A percentile compares a stretch with the other conserved stretches of the same genome.
Evolutionary conservation across 2,113 vertebrate species (phyloP).

Genomic region (Leptosomus discolor): DNA sequence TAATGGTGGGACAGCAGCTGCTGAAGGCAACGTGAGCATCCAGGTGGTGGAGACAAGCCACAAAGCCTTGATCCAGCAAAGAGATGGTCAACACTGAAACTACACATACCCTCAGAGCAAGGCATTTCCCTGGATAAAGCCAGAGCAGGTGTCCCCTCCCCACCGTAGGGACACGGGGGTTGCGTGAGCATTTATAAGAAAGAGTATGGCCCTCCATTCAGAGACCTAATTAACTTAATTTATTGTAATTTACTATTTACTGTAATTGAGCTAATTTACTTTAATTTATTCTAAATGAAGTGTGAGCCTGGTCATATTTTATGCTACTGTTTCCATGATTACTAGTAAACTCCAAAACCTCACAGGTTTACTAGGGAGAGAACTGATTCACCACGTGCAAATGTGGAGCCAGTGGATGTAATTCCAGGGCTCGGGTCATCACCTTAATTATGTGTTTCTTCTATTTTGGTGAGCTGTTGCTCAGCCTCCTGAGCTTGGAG

Average conservation of each 20-base stretch:
- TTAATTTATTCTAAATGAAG: background rate
- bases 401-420: background rate
- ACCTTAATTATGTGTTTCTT: background rate
- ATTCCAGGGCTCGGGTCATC: background rate
- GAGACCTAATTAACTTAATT: background rate
- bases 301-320: background rate
- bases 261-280: background rate
- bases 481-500: background rate
- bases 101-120: accelerated
- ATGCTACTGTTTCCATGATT: background rate
- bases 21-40: background rate
- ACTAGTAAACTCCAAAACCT: background rate
- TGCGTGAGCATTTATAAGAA: background rate
- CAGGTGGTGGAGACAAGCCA: background rate
- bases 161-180: accelerated
- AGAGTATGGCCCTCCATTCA: background rate
- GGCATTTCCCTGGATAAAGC: background rate
- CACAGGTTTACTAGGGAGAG: background rate
- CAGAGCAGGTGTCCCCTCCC: background rate
- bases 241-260: background rate
- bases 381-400: background rate
- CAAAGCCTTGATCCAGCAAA: background rate
- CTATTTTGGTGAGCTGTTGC: background rate
- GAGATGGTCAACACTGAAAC: background rate
- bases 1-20: background rate